Evolutionary conservation across 2,797 vertebrate genomes (phyloP), one percentile per base, ranked within the genome.

Genomic region (Bucorvus abyssinicus): DNA sequence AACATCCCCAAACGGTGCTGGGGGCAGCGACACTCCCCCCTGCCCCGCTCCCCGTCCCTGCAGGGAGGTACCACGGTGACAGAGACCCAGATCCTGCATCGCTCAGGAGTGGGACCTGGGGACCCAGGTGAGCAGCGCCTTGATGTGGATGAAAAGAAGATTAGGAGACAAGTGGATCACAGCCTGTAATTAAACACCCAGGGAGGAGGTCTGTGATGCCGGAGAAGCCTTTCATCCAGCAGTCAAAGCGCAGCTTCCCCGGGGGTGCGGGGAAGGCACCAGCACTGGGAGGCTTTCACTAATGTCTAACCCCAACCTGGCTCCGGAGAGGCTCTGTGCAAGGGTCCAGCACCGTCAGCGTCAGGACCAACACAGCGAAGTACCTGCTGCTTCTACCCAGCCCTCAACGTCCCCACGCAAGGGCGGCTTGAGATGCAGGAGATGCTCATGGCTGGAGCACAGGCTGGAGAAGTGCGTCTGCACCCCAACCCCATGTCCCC

Each of bases 341-440:
- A 61, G 38, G 12, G 1, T 24, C 69, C 5, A 1, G 27, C 69
- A 8, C 17, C 65, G 19, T 1, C 20, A 1, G 11, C 30, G 5
- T 6, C 6, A 2, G 34, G 21, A 47, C 1, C 42, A 19, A 4
- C 52, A 2, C 38, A 29, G 24, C 71, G 20, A 7, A 60, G 20
- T 1, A 21, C 21, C 27, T 1, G 0, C 74, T 70, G 84, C 76
- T 26, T 7, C 83, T 3, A 6, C 5, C 81, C 78, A 32, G 55
- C 47, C 61, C 56, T 42, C 70, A 2, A 2, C 71, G 22, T 2
- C 53, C 2, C 53, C 34, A 1, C 0, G 7, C 3, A 1, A 21
- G 70, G 52, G 36, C 10, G 0, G 4, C 45, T 29, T 2, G 0
- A 79, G 57, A 3, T 17, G 84, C 30, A 8, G 65, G 73, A 42